phyloP scores from a whole-genome alignment of 2,888 invertebrate species.

The Altica lythri region DNA sequence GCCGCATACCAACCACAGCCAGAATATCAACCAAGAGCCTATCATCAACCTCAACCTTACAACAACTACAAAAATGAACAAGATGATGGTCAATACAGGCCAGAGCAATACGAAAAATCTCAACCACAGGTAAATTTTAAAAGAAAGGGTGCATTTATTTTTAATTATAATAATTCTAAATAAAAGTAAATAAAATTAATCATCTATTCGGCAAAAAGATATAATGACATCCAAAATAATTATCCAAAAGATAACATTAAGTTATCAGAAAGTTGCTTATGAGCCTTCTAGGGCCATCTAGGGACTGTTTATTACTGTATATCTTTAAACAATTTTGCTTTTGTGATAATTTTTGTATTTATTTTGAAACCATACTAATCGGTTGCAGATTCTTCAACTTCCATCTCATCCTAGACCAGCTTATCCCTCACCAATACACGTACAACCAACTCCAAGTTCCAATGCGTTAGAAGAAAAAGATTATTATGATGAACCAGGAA shows the following conservation, averaged over 20 bases:
- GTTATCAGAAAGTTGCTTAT: no score
- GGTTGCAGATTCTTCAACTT: conserved; percentile 14
- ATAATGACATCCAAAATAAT: no score
- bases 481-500: conserved; percentile 55
- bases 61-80: conserved; percentile 39
- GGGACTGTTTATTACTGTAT: no score
- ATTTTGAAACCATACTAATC: neutral
- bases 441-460: conserved; percentile 37
- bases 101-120: conserved; percentile 42
- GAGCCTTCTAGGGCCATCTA: no score
- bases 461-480: conserved; percentile 44
- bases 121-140: conserved; percentile 34
- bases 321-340: no score
- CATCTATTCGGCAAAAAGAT: no score
- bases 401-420: conserved; percentile 29
- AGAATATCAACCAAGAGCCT: conserved; percentile 24
- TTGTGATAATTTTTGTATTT: no score
- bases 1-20: conserved; percentile 34
- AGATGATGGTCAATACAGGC: conserved; percentile 48
- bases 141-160: no score
- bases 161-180: no score
- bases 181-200: no score
- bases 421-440: conserved; percentile 26
- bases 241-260: no score
- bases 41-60: conserved; percentile 16